A percentile compares a stretch with the other conserved stretches of the same genome.
These are phyloP conservation scores for Hypomesus transpacificus DNA, from an alignment of 2,113 vertebrate species.

Conservation along the genomic window DNA sequence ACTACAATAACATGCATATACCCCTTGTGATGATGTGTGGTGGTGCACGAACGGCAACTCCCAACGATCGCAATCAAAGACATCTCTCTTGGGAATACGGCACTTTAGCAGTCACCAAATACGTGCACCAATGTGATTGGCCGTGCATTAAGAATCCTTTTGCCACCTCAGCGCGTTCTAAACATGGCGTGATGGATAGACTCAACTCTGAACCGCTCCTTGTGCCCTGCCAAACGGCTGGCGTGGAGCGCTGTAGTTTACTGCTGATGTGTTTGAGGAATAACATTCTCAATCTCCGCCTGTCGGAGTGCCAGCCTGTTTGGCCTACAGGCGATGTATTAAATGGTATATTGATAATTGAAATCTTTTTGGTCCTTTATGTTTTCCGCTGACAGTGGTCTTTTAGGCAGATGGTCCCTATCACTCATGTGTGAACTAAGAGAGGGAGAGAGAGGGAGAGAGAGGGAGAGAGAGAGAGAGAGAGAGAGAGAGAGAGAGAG, in stretches of 20 bases:
- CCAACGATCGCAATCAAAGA: not conserved
- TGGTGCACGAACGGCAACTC: too few species aligned
- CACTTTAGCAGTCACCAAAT: not conserved
- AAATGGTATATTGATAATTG: slow-evolving; percentile 74
- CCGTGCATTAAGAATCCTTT: slow-evolving; percentile 25
- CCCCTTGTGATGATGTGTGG: too few species aligned
- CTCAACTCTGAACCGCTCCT: slow-evolving; percentile 42
- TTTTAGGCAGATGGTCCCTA: slow-evolving; percentile 66
- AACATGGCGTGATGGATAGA: slow-evolving; percentile 63
- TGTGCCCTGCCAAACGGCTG: slow-evolving; percentile 54
- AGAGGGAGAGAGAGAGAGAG: not conserved
- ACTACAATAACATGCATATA: too few species aligned
- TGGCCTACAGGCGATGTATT: slow-evolving; percentile 65
- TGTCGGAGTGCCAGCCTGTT: slow-evolving; percentile 59
- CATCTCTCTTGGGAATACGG: not conserved
- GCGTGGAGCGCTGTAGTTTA: slow-evolving; percentile 40
- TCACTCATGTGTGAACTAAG: slow-evolving; percentile 59
- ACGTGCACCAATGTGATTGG: slow-evolving; percentile 22
- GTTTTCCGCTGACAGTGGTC: slow-evolving; percentile 67
- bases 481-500: too few species aligned
- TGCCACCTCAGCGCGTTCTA: slow-evolving; percentile 34
- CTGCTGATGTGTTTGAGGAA: slow-evolving; percentile 64
- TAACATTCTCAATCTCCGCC: slow-evolving; percentile 65
- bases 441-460: not conserved
- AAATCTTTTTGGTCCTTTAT: slow-evolving; percentile 57